Evolutionary conservation across 2,888 invertebrate species (phyloP).

Genomic region (Ochlodes sylvanus): DNA sequence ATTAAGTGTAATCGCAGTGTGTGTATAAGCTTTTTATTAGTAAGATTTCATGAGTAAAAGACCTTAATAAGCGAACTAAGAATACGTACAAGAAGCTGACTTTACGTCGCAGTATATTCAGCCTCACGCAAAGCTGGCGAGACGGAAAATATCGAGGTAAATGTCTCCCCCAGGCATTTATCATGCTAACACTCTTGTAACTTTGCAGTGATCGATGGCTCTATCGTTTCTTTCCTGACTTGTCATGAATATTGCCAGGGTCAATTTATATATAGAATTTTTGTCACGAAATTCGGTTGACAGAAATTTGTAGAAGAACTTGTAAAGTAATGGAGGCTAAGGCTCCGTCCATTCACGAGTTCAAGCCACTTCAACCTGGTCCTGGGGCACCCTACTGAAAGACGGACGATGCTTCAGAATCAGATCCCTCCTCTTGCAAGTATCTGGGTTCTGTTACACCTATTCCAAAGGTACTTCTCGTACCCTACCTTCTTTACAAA

Average conservation of each 20-base stretch:
- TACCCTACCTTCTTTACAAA: too few relatives aligned
- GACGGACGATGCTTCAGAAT: too few relatives aligned
- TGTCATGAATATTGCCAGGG: slow-evolving; percentile 30
- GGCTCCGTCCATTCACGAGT: too few relatives aligned
- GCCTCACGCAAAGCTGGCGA: slow-evolving; percentile 20
- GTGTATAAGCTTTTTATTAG: too few relatives aligned
- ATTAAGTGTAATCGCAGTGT: too few relatives aligned
- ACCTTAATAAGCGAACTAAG: neutral
- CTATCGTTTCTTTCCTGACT: slow-evolving; percentile 26
- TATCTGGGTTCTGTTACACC: too few relatives aligned
- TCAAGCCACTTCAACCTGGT: too few relatives aligned
- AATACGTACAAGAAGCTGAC: neutral
- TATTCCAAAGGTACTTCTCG: too few relatives aligned
- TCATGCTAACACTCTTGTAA: slow-evolving; percentile 33
- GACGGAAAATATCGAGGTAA: slow-evolving; percentile 30
- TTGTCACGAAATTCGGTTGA: neutral
- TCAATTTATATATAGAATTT: slow-evolving; percentile 14
- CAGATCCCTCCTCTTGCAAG: too few relatives aligned
- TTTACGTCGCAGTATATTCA: slow-evolving; percentile 14
- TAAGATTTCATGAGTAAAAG: neutral
- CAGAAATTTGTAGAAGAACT: neutral
- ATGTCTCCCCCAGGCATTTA: slow-evolving; percentile 32
- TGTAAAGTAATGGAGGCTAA: too few relatives aligned
- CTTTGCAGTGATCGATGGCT: slow-evolving; percentile 32
- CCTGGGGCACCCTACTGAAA: too few relatives aligned